A percentile compares a stretch with the other conserved stretches of the same genome.
phyloP scores from a whole-genome alignment of 2,888 invertebrate genomes.

The Frankliniella intonsa region DNA sequence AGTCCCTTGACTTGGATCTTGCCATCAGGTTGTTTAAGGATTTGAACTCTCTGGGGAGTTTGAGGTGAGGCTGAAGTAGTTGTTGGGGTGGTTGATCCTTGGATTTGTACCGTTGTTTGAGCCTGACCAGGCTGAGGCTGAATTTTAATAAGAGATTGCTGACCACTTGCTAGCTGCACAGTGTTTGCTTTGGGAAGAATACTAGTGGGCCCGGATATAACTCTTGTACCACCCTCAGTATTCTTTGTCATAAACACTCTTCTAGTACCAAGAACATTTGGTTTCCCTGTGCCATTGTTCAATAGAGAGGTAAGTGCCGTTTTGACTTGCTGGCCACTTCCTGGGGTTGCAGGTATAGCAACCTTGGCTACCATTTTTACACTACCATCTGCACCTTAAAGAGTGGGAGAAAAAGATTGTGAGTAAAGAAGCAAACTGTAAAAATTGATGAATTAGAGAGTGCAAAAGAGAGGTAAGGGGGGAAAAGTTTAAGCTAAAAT shows the following conservation, averaged over 20 bases:
- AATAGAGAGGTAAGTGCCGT: conserved; percentile 59
- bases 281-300: conserved; percentile 57
- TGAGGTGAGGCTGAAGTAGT: conserved; percentile 34
- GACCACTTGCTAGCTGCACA: conserved; percentile 39
- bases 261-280: conserved; percentile 62
- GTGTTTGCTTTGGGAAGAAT: conserved; percentile 52
- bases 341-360: conserved; percentile 51
- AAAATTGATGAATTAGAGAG: background rate
- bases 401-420: conserved; percentile 30
- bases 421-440: background rate
- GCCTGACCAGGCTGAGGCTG: conserved; percentile 44
- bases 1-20: conserved; percentile 88
- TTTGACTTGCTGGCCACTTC: conserved; percentile 43
- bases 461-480: conserved; percentile 4
- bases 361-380: conserved; percentile 63
- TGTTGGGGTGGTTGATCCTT: conserved; percentile 17
- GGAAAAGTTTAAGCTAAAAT: background rate
- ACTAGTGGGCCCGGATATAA: conserved; percentile 56
- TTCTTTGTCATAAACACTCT: conserved; percentile 73
- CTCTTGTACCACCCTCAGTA: conserved; percentile 59
- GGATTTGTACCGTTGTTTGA: conserved; percentile 41
- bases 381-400: conserved; percentile 47
- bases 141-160: conserved; percentile 53
- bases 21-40: conserved; percentile 83
- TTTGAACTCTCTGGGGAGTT: conserved; percentile 73